Conservation (phyloP, 2,797 vertebrate genomes). For the Aphelocoma californica region DNA sequence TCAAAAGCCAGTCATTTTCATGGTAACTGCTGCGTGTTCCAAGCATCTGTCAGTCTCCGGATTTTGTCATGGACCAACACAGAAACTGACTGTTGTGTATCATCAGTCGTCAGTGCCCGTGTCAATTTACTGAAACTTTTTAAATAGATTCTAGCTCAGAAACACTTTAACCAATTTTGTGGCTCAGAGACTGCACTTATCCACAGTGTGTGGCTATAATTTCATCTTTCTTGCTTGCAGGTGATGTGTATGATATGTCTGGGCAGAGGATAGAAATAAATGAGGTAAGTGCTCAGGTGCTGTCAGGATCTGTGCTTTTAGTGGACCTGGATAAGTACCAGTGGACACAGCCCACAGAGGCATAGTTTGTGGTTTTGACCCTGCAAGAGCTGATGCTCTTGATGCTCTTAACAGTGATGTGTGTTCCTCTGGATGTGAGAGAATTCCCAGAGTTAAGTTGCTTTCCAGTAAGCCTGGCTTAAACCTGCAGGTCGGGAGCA, state of each 20-base stretch:
- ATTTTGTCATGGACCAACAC: background rate
- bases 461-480: background rate
- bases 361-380: background rate
- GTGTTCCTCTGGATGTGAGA: background rate
- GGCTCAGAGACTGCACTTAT: background rate
- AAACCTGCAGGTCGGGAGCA: background rate
- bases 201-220: background rate
- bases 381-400: background rate
- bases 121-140: background rate
- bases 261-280: slow-evolving; percentile 79
- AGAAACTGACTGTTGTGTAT: background rate
- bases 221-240: slow-evolving; percentile 69
- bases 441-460: background rate
- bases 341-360: background rate
- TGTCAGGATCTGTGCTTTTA: background rate
- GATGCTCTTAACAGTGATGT: background rate
- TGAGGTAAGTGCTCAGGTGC: slow-evolving; percentile 77
- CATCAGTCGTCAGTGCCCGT: background rate
- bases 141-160: background rate
- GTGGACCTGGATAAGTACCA: background rate
- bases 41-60: background rate
- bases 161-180: background rate
- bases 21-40: background rate
- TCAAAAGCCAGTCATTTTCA: background rate
- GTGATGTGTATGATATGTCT: slow-evolving; percentile 75